Evolutionary conservation across 2,888 invertebrate species (phyloP).

Genomic region (Trichopoda pennipes): DNA sequence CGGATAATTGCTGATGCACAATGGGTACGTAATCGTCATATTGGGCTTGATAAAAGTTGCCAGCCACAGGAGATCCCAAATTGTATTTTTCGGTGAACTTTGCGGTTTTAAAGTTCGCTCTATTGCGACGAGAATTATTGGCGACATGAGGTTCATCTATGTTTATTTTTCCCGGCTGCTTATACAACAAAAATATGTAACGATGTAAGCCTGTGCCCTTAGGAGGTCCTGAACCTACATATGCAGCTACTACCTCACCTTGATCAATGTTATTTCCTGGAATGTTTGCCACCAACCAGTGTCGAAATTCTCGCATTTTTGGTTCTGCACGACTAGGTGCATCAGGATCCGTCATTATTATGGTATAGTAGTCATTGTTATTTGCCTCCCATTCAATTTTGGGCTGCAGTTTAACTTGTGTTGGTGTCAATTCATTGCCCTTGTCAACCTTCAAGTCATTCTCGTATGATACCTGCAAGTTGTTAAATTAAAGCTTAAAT

Average conservation of each 20-base stretch:
- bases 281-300: constrained; percentile 93
- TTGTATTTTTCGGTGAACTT: constrained; percentile 88
- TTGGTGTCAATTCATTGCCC: constrained; percentile 88
- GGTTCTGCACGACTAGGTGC: constrained; percentile 91
- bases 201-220: constrained; percentile 87
- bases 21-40: constrained; percentile 89
- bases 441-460: constrained; percentile 81
- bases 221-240: constrained; percentile 92
- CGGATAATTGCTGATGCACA: constrained; percentile 76
- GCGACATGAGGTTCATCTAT: constrained; percentile 82
- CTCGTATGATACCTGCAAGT: constrained; percentile 66
- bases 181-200: constrained; percentile 88
- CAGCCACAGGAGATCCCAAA: constrained; percentile 87
- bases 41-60: constrained; percentile 89
- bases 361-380: constrained; percentile 69
- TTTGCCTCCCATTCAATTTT: constrained; percentile 71
- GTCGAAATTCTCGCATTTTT: constrained; percentile 91
- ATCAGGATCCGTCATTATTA: constrained; percentile 86
- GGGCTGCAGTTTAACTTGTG: constrained; percentile 79
- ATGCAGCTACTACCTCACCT: constrained; percentile 90
- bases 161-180: constrained; percentile 82
- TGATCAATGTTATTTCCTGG: constrained; percentile 85
- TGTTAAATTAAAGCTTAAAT: no score
- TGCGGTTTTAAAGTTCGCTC: constrained; percentile 84
- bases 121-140: constrained; percentile 79